Evolutionary conservation across 2,888 invertebrate genomes (phyloP), one percentile per base, ranked within the genome.

Genomic region (Hedychridium roseum): DNA sequence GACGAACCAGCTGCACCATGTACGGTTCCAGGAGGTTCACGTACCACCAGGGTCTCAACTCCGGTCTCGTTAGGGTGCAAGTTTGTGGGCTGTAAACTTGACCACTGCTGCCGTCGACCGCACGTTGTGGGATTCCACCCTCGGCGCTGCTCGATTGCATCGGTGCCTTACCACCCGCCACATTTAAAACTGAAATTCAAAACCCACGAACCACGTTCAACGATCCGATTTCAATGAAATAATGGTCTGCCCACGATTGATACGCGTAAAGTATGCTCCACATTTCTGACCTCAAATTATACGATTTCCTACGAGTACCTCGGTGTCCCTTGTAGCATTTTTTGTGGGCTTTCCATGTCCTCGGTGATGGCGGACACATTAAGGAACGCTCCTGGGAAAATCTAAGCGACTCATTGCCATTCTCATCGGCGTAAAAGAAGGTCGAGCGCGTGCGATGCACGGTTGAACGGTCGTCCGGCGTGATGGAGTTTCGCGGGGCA

Each of bases 31-130:
- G 82, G 1, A 95, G 85, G 80, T 95, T 95, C 66, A 95, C 94
- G 80, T 95, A 95, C 94, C 94, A 95, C 94, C 94, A 94, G 1
- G 94, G 94, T 18, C 88, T 85, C n/a, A 87, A 81, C 78, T 94
- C 94, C 0, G 88, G 77, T 78, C 89, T 89, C 1, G 94, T 94
- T 38, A 94, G 84, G 0, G 94, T 92, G 79, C 95, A 95, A 1
- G 94, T 94, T 60, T 92, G 91, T 1, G 88, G 79, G 68, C 84
- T 91, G 82, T 89, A 94, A 73, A 87, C 85, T 26, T 89, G 87
- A 12, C 92, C 88, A 4, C 94, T 93, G 76, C 93, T 93, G 34
- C 94, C 94, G 73, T 95, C 95, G 38, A 95, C 89, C 3, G 94
- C 94, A 57, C 91, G 89, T 77, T 95, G 94, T 0, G 94, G 94